phyloP scores from a whole-genome alignment of 2,797 vertebrate genomes.

The Erpetoichthys calabaricus region DNA sequence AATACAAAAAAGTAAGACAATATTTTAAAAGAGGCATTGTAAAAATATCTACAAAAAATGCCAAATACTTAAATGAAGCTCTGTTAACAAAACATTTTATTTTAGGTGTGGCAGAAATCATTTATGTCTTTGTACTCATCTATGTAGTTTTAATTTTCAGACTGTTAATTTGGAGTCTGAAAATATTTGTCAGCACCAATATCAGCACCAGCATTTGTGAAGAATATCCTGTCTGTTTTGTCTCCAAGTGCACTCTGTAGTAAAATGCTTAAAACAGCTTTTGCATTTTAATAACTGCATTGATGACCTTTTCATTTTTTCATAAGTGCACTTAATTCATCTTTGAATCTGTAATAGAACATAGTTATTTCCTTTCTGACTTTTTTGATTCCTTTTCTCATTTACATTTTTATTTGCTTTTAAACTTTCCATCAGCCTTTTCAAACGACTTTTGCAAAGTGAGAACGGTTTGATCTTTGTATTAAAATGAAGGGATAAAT shows the following conservation, averaged over 20 bases:
- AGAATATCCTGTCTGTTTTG: too few species aligned
- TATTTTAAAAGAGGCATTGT: background rate
- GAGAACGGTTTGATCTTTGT: background rate
- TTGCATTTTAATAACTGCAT: too few species aligned
- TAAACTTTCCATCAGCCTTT: background rate
- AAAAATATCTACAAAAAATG: background rate
- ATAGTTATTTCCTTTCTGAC: conserved; percentile 10
- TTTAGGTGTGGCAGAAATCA: too few species aligned
- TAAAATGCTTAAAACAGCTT: too few species aligned
- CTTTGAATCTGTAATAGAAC: background rate
- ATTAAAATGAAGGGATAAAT: background rate
- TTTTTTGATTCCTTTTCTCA: conserved; percentile 23
- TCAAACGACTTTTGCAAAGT: background rate
- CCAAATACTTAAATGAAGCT: background rate
- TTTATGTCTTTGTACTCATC: too few species aligned
- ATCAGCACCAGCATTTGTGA: too few species aligned
- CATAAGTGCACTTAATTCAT: background rate
- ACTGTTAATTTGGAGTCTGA: too few species aligned
- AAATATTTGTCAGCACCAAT: too few species aligned
- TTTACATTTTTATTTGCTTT: conserved; percentile 22
- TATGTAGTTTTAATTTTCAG: too few species aligned
- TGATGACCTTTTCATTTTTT: background rate
- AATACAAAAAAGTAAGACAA: background rate
- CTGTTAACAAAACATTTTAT: background rate
- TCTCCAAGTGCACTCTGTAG: too few species aligned